Evolutionary conservation across 2,888 invertebrate genomes (phyloP).

Genomic region (Mesorhabditis sp.): DNA sequence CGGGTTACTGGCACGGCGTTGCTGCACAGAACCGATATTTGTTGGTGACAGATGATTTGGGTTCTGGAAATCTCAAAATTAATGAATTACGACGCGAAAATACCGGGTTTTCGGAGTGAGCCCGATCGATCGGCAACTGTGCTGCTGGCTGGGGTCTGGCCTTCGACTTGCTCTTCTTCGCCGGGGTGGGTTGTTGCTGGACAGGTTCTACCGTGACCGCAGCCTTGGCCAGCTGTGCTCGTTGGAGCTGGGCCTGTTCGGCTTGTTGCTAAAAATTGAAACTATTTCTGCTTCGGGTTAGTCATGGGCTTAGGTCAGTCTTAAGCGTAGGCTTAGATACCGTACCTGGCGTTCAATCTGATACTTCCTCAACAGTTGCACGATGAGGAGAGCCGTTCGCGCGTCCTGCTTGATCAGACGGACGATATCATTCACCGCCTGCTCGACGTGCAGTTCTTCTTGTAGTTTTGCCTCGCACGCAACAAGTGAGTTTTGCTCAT

Average conservation of each 20-base stretch:
- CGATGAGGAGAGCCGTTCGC: slow-evolving; percentile 50
- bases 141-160: neutral
- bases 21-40: neutral
- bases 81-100: too few relatives aligned
- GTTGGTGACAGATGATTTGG: too few relatives aligned
- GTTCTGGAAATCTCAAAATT: too few relatives aligned
- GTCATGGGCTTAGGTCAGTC: too few relatives aligned
- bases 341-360: slow-evolving; percentile 34
- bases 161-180: neutral
- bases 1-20: neutral
- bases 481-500: slow-evolving; percentile 36
- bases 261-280: neutral
- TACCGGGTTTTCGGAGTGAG: neutral
- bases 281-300: slow-evolving; percentile 1
- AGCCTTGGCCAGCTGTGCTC: slow-evolving; percentile 11
- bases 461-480: slow-evolving; percentile 39
- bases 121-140: neutral
- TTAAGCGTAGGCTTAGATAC: too few relatives aligned
- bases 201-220: neutral
- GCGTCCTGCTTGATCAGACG: slow-evolving; percentile 44
- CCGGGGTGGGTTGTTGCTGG: neutral
- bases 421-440: slow-evolving; percentile 53
- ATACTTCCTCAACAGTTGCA: slow-evolving; percentile 48
- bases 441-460: slow-evolving; percentile 47
- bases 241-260: slow-evolving; percentile 3